Evolutionary conservation across 2,888 invertebrate species (phyloP).

Genomic region (Antheraea yamamai): DNA sequence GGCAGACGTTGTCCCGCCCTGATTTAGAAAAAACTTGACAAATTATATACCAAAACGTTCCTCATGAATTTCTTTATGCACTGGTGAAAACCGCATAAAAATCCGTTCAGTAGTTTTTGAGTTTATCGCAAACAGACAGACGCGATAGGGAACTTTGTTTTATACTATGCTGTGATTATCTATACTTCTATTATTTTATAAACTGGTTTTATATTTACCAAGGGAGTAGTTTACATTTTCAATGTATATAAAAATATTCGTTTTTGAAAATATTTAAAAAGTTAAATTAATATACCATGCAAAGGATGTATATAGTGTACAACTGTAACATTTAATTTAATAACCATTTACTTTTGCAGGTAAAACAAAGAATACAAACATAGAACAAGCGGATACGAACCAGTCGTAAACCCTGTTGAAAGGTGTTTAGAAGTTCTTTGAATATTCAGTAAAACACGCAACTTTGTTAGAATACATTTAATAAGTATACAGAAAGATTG

Average conservation of each 20-base stretch:
- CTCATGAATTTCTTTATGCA: no score
- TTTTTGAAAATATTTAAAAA: neutral
- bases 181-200: neutral
- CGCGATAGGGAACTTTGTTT: no score
- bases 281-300: neutral
- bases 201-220: neutral
- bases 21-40: no score
- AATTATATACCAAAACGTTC: no score
- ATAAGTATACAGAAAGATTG: conserved; percentile 2
- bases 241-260: neutral
- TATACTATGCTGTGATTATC: no score
- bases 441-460: neutral
- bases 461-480: neutral
- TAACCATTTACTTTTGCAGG: conserved; percentile 39
- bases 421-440: neutral
- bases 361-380: conserved; percentile 37
- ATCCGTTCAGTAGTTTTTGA: no score
- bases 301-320: neutral
- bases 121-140: no score
- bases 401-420: neutral
- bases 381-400: neutral
- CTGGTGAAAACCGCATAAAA: no score
- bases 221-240: neutral
- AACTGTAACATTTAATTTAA: neutral
- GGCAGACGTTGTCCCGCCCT: no score